These are phyloP conservation scores for Zalophus californianus DNA, from an alignment of 2,797 vertebrate genomes.

Conservation along the genomic window DNA sequence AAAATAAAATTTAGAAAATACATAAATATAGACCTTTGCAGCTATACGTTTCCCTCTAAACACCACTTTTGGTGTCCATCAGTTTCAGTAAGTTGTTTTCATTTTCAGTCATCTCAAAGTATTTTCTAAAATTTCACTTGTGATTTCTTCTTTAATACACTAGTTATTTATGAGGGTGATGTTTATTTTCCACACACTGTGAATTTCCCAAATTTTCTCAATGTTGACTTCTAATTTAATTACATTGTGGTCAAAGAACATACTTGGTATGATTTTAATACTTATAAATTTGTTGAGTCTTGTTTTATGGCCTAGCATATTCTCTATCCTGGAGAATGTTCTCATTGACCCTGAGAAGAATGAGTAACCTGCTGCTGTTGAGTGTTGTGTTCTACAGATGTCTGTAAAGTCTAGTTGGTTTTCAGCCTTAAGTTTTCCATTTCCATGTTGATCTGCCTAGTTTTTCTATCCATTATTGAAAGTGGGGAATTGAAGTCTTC, in stretches of 20 bases:
- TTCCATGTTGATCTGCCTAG: neutral
- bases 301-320: neutral
- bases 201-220: neutral
- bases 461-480: neutral
- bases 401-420: neutral
- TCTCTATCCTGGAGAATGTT: neutral
- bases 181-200: neutral
- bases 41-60: neutral
- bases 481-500: neutral
- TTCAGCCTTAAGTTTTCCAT: neutral
- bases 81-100: neutral
- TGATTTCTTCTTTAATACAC: neutral
- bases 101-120: neutral
- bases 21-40: neutral
- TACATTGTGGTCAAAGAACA: neutral
- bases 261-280: neutral
- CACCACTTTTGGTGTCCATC: neutral
- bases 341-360: neutral
- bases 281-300: neutral
- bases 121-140: conserved; percentile 28
- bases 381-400: neutral
- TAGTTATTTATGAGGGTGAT: neutral
- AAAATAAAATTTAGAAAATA: too few relatives aligned
- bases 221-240: neutral
- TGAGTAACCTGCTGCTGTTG: neutral